Conservation (phyloP, 2,888 invertebrate species). For the Alviniconcha strummeri region DNA sequence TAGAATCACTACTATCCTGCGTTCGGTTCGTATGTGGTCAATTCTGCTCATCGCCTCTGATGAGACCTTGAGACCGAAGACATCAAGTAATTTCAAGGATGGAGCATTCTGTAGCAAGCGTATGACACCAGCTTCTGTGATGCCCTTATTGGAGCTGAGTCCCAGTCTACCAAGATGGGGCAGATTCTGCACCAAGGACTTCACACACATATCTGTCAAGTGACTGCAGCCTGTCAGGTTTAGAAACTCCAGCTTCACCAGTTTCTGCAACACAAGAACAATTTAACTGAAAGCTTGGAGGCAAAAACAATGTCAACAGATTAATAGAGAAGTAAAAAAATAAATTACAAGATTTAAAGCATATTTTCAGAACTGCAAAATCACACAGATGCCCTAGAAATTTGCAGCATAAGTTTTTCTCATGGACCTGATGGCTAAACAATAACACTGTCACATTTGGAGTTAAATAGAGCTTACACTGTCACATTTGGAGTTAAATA, state of each 20-base stretch:
- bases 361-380: too few species aligned
- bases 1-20: constrained; percentile 26
- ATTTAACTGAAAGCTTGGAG: neutral
- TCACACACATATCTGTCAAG: constrained; percentile 59
- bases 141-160: constrained; percentile 50
- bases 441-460: too few species aligned
- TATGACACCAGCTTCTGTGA: constrained; percentile 58
- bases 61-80: constrained; percentile 57
- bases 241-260: constrained; percentile 57
- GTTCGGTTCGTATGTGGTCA: constrained; percentile 7
- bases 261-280: constrained; percentile 55
- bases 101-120: constrained; percentile 52
- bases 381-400: too few species aligned
- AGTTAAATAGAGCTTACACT: too few species aligned
- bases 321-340: too few species aligned
- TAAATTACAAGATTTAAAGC: too few species aligned
- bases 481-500: too few species aligned
- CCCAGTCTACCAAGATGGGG: constrained; percentile 56
- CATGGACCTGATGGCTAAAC: too few species aligned
- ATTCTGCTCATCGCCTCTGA: constrained; percentile 39
- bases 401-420: too few species aligned
- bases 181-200: constrained; percentile 50
- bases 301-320: neutral
- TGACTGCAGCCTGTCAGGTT: constrained; percentile 63
- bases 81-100: constrained; percentile 57